These are phyloP conservation scores for Bruchidius siliquastri DNA, from an alignment of 2,888 invertebrate species.

Conservation along the genomic window DNA sequence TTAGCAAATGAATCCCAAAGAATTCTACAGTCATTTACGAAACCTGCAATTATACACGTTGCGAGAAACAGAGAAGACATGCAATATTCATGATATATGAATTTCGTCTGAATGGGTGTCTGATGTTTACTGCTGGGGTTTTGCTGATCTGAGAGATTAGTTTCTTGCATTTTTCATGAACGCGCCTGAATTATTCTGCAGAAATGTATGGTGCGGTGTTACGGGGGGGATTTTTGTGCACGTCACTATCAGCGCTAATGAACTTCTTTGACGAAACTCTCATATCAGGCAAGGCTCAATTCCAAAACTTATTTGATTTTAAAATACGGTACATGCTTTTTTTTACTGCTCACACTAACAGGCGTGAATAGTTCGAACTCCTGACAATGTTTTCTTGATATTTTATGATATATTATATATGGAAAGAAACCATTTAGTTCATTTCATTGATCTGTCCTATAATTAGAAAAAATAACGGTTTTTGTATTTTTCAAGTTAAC, in stretches of 20 bases:
- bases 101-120: conserved; percentile 30
- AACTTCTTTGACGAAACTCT: neutral
- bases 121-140: conserved; percentile 18
- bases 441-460: too few species aligned
- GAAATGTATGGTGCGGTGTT: neutral
- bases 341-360: too few species aligned
- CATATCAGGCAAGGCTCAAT: neutral
- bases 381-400: too few species aligned
- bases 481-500: too few species aligned
- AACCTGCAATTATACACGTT: conserved; percentile 34
- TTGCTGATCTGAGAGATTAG: neutral
- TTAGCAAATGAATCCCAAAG: conserved; percentile 34
- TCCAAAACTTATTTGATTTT: too few species aligned
- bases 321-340: too few species aligned
- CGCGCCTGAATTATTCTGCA: neutral
- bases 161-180: neutral
- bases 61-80: conserved; percentile 26
- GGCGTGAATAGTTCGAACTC: too few species aligned
- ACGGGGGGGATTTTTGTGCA: neutral
- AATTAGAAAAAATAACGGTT: too few species aligned
- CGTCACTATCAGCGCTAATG: neutral
- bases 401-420: too few species aligned
- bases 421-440: too few species aligned
- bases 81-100: conserved; percentile 28
- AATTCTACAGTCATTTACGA: conserved; percentile 31